Conservation (phyloP, 2,888 invertebrate species). For the Limnephilus lunatus region DNA sequence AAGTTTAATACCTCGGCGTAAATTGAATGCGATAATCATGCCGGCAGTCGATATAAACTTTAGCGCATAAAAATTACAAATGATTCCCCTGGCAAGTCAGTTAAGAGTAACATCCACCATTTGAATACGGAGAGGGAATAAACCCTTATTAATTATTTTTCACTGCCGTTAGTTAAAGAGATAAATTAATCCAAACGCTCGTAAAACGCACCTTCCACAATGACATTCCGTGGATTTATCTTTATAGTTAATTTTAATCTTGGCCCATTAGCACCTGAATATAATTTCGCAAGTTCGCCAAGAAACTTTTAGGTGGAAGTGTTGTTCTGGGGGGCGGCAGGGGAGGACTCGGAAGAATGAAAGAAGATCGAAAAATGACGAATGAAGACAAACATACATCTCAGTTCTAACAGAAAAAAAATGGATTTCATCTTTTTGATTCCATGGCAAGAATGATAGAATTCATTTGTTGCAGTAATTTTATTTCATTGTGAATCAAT, state of each 20-base stretch:
- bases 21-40: constrained; percentile 39
- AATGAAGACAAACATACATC: background rate
- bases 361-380: background rate
- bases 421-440: too few species aligned
- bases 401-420: too few species aligned
- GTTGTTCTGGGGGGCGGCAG: constrained; percentile 37
- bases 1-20: background rate
- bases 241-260: constrained; percentile 66
- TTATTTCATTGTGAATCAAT: too few species aligned
- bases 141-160: constrained; percentile 66
- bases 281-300: constrained; percentile 63
- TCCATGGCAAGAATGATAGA: too few species aligned
- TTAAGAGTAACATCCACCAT: constrained; percentile 43
- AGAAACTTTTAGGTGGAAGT: constrained; percentile 50
- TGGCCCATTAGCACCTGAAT: constrained; percentile 66
- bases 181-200: constrained; percentile 66
- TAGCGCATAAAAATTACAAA: constrained; percentile 46
- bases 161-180: constrained; percentile 65
- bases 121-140: constrained; percentile 64
- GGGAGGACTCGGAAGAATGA: background rate
- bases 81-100: constrained; percentile 37
- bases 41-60: constrained; percentile 48
- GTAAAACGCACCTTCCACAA: constrained; percentile 66
- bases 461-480: too few species aligned
- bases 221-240: constrained; percentile 66